These are phyloP conservation scores for Leptopilina boulardi DNA, from an alignment of 1,140 invertebrate species.

Conservation along the genomic window DNA sequence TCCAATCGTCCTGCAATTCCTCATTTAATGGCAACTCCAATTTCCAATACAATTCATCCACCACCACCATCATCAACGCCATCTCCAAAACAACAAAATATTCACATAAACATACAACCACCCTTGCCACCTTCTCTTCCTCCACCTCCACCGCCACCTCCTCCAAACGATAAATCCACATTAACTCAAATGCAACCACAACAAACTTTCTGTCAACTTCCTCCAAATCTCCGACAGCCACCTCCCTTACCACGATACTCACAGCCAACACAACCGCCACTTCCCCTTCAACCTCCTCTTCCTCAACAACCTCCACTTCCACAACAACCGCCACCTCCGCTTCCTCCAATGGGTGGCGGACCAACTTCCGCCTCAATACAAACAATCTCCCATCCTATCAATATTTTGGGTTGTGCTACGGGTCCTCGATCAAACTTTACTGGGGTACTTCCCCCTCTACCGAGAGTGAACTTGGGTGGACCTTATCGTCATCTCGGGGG, in stretches of 20 bases:
- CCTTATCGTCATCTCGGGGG: slow-evolving; percentile 47
- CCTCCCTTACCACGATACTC: slow-evolving; percentile 41
- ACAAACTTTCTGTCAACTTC: slow-evolving; percentile 42
- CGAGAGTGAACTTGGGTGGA: slow-evolving; percentile 48
- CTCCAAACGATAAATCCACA: neutral
- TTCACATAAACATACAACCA: slow-evolving; percentile 22
- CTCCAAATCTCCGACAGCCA: slow-evolving; percentile 45
- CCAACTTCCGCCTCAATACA: slow-evolving; percentile 37
- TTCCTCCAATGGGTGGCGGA: slow-evolving; percentile 41
- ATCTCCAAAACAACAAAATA: slow-evolving; percentile 4
- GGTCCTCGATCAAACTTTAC: slow-evolving; percentile 43
- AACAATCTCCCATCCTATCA: slow-evolving; percentile 12
- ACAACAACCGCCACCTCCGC: slow-evolving; percentile 39
- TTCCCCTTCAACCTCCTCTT: slow-evolving; percentile 42
- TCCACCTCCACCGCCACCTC: slow-evolving; percentile 19
- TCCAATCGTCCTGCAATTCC: slow-evolving; percentile 29
- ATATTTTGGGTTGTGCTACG: slow-evolving; percentile 36
- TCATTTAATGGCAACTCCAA: neutral
- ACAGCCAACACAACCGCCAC: slow-evolving; percentile 44
- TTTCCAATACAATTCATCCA: neutral
- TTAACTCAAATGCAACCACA: slow-evolving; percentile 41
- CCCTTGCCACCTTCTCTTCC: slow-evolving; percentile 34
- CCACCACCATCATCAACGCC: slow-evolving; percentile 35
- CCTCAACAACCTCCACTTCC: slow-evolving; percentile 38
- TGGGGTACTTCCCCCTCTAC: slow-evolving; percentile 37